Percentiles rank a stretch among this genome's conserved stretches.
Conservation (phyloP, 2,113 vertebrate species). For the Mesembrinibis cayennensis region DNA sequence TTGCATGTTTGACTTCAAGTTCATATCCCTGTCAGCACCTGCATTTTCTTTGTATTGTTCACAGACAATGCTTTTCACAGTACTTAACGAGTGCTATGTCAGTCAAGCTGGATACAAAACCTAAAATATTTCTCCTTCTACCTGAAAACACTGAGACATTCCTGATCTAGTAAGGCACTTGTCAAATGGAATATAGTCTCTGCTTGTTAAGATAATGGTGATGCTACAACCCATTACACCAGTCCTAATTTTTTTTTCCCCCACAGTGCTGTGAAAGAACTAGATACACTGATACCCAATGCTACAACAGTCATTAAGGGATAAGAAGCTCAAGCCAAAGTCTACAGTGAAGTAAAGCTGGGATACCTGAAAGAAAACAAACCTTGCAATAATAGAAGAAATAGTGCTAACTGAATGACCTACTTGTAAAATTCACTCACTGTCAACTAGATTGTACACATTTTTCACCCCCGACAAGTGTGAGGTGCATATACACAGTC, state of each 20-base stretch:
- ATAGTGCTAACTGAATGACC: background rate
- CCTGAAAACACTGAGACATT: background rate
- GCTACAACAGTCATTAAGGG: background rate
- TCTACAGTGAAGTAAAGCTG: background rate
- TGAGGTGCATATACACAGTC: background rate
- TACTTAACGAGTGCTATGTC: background rate
- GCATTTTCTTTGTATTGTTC: background rate
- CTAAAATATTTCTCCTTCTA: background rate
- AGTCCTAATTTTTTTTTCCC: background rate
- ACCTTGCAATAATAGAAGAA: background rate
- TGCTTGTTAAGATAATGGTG: background rate
- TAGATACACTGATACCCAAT: too few species aligned
- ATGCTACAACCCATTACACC: background rate
- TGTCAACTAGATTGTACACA: background rate
- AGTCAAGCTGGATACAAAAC: background rate
- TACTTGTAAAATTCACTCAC: background rate
- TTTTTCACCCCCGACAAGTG: background rate
- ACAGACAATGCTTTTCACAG: background rate
- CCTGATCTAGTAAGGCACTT: background rate
- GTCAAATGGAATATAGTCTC: background rate
- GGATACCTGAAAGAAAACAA: background rate
- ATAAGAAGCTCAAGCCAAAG: accelerated
- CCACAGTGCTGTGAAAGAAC: background rate
- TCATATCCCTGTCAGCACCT: background rate
- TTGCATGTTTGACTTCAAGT: background rate